Conservation (phyloP, 2,113 vertebrate species). For the Ameiurus melas region DNA sequence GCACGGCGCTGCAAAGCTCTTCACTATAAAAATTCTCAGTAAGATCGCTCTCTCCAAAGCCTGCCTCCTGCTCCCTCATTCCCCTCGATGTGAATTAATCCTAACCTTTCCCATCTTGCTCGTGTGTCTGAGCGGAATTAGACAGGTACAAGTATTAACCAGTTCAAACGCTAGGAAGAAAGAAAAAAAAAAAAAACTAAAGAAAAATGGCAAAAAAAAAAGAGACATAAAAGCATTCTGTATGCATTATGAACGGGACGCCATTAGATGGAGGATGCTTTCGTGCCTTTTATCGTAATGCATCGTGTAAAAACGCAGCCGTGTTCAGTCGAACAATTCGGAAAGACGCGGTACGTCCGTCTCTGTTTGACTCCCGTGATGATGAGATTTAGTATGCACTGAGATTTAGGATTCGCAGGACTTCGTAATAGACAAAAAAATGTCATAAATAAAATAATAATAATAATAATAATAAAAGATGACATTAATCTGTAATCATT, state of each 20-base stretch:
- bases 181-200: neutral
- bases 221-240: neutral
- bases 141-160: neutral
- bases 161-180: neutral
- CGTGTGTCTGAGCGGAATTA: neutral
- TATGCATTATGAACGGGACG: neutral
- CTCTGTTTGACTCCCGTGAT: neutral
- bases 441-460: neutral
- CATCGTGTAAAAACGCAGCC: no score
- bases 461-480: no score
- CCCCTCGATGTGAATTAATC: neutral
- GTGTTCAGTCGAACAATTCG: no score
- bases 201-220: neutral
- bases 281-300: no score
- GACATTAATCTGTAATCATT: neutral
- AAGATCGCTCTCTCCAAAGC: no score
- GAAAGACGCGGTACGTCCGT: neutral
- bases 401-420: neutral
- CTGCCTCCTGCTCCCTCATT: neutral
- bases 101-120: neutral
- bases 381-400: no score
- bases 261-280: no score
- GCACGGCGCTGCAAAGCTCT: neutral
- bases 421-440: neutral
- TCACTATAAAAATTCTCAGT: no score